phyloP scores from a whole-genome alignment of 64 coral and sea anemone genomes.

The Astreopora myriophthalma region DNA sequence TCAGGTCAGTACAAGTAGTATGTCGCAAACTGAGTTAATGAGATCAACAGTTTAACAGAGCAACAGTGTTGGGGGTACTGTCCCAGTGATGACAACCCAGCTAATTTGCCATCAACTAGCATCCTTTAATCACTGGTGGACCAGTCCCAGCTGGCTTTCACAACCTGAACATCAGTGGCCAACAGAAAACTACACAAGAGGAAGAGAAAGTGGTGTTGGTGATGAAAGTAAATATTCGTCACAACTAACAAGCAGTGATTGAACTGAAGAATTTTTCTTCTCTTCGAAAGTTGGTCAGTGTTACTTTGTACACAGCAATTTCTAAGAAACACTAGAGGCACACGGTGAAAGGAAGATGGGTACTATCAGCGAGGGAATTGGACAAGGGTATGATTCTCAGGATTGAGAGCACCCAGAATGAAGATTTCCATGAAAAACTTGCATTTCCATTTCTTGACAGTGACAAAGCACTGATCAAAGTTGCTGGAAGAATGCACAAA shows the following conservation, averaged over 20 bases:
- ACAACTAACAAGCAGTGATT: background rate
- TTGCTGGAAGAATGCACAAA: too few relatives aligned
- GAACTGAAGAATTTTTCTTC: background rate
- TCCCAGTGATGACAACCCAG: background rate
- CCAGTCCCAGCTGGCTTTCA: background rate
- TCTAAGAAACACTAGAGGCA: background rate
- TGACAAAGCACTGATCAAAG: too few relatives aligned
- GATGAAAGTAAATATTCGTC: background rate
- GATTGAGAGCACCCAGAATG: too few relatives aligned
- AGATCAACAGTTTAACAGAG: background rate
- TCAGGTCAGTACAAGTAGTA: background rate
- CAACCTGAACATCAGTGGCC: background rate
- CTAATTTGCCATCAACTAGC: background rate
- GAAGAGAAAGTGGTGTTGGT: background rate
- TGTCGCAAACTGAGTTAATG: background rate
- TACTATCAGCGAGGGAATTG: too few relatives aligned
- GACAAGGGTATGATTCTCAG: too few relatives aligned
- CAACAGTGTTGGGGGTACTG: background rate
- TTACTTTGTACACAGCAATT: background rate
- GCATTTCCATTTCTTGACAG: too few relatives aligned
- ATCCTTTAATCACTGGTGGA: background rate
- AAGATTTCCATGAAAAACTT: too few relatives aligned
- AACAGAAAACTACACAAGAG: background rate
- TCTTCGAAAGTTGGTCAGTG: background rate
- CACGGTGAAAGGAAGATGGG: background rate